Evolutionary conservation across 2,113 vertebrate species (phyloP).

Genomic region (Neodontobutis hainanensis): DNA sequence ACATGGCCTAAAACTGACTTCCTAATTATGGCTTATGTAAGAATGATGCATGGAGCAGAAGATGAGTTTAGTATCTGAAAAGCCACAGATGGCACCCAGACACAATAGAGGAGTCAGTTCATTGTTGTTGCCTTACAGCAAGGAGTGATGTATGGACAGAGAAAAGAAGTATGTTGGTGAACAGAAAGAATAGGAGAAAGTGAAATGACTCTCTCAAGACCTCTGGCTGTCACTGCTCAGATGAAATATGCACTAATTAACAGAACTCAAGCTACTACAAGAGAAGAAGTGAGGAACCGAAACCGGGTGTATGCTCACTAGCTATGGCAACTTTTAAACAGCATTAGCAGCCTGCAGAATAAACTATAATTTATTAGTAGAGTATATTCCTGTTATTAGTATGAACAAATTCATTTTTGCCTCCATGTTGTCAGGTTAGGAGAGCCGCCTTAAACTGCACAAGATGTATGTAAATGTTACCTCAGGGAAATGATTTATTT

Average conservation of each 20-base stretch:
- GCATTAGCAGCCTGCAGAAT: too few species aligned
- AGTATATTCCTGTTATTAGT: too few species aligned
- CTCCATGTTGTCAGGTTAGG: too few species aligned
- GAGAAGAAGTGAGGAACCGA: conserved; percentile 4
- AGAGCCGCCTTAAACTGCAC: too few species aligned
- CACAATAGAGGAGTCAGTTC: conserved; percentile 54
- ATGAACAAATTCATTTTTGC: too few species aligned
- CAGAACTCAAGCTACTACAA: conserved; percentile 41
- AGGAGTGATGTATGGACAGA: conserved; percentile 58
- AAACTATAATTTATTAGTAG: too few species aligned
- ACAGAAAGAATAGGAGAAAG: conserved; percentile 54
- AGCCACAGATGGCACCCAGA: conserved; percentile 63
- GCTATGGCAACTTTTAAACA: conserved; percentile 11
- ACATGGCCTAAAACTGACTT: conserved; percentile 29
- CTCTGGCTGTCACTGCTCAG: conserved; percentile 66
- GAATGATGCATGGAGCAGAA: conserved; percentile 50
- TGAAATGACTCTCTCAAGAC: conserved; percentile 71
- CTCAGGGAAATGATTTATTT: too few species aligned
- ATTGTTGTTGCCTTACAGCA: conserved; percentile 66
- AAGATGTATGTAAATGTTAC: too few species aligned
- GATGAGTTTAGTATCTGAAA: conserved; percentile 61
- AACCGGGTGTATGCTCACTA: conserved; percentile 26
- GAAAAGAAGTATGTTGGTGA: conserved; percentile 45
- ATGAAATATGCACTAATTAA: conserved; percentile 77
- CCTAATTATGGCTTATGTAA: conserved; percentile 54